Percentiles rank a stretch among this genome's conserved stretches.
phyloP scores from a whole-genome alignment of 2,113 vertebrate species.

The Ailurus styani region DNA sequence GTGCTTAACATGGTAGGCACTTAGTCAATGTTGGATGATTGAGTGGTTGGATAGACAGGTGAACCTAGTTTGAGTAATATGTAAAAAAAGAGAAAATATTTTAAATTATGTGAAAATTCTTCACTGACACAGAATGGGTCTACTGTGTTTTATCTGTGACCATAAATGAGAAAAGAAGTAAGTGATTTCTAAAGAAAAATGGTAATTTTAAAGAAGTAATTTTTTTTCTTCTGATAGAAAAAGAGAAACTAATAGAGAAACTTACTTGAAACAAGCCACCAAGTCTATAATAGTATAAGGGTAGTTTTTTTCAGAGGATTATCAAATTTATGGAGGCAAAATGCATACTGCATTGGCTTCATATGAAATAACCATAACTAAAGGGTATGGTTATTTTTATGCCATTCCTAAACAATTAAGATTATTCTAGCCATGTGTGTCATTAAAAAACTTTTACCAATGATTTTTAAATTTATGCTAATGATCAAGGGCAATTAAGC shows the following conservation, averaged over 20 bases:
- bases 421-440: not conserved
- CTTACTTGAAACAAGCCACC: not conserved
- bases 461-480: conserved; percentile 30
- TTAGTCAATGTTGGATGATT: not conserved
- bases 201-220: conserved; percentile 15
- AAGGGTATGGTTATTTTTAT: conserved; percentile 4
- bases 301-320: conserved; percentile 26
- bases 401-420: not conserved
- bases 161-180: not conserved
- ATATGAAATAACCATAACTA: not conserved
- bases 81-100: conserved; percentile 24
- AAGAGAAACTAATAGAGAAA: not conserved
- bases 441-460: not conserved
- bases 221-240: not conserved
- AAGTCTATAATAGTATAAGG: not conserved
- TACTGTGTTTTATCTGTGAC: not conserved
- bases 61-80: conserved; percentile 7
- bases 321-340: conserved; percentile 27
- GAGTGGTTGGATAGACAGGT: not conserved
- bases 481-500: not conserved
- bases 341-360: conserved; percentile 21
- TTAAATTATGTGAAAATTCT: not conserved
- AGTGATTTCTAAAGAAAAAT: not conserved
- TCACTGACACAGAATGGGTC: not conserved
- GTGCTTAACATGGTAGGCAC: not conserved